phyloP scores from a whole-genome alignment of 2,888 invertebrate genomes.

The Amorpha juglandis region DNA sequence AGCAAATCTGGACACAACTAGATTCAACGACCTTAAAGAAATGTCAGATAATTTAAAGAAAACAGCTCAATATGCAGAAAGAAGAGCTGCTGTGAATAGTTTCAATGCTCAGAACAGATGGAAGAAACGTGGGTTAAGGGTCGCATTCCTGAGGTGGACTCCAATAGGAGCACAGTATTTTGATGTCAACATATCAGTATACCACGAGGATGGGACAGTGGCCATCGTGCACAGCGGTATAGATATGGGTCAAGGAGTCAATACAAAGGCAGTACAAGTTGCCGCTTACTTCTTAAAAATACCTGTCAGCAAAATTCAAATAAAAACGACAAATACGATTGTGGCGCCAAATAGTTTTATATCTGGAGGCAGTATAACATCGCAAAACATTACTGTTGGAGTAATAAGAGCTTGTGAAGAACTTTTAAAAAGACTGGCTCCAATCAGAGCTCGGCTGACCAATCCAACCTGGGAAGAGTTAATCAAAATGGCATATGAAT shows the following conservation, averaged over 20 bases:
- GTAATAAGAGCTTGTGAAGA: slow-evolving; percentile 77
- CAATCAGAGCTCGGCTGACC: slow-evolving; percentile 60
- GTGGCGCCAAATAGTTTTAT: slow-evolving; percentile 85
- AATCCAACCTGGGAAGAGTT: slow-evolving; percentile 79
- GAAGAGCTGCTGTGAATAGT: slow-evolving; percentile 71
- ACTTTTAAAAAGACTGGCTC: slow-evolving; percentile 71
- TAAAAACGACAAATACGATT: slow-evolving; percentile 86
- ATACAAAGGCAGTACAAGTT: slow-evolving; percentile 88
- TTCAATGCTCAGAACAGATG: slow-evolving; percentile 88
- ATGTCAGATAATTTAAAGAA: slow-evolving; percentile 80
- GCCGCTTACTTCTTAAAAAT: slow-evolving; percentile 86
- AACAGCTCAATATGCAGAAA: slow-evolving; percentile 77
- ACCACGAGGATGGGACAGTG: slow-evolving; percentile 85
- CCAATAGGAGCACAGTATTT: slow-evolving; percentile 55
- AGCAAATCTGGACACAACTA: slow-evolving; percentile 69
- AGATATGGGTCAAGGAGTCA: slow-evolving; percentile 89
- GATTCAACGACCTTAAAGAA: slow-evolving; percentile 54
- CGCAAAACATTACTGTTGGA: slow-evolving; percentile 86
- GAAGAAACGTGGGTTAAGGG: slow-evolving; percentile 87
- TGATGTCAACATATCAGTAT: slow-evolving; percentile 85
- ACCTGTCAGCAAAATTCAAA: slow-evolving; percentile 84
- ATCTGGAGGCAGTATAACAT: slow-evolving; percentile 87
- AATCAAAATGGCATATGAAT: slow-evolving; percentile 67
- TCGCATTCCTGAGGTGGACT: slow-evolving; percentile 86
- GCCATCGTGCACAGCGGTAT: slow-evolving; percentile 86